Evolutionary conservation across 2,113 vertebrate genomes (phyloP).

Genomic region (Pontoporia blainvillei): DNA sequence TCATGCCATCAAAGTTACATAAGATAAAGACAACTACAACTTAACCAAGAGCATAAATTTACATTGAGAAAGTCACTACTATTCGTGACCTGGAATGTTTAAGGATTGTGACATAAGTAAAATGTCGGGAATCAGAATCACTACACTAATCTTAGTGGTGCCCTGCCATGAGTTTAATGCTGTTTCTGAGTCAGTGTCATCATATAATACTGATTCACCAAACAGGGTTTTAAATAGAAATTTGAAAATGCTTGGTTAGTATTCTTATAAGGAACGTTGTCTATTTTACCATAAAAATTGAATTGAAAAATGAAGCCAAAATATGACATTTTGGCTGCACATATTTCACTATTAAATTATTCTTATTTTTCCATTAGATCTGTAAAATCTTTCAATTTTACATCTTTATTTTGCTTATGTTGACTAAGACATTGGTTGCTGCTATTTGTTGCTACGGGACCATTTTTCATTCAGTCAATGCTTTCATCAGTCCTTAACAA

Average conservation of each 20-base stretch:
- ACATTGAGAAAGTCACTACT: not conserved
- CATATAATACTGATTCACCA: not conserved
- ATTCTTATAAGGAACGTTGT: not conserved
- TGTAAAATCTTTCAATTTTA: not conserved
- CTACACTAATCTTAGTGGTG: accelerated
- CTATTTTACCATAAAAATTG: not conserved
- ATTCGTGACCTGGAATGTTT: accelerated
- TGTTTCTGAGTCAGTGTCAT: not conserved
- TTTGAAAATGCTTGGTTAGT: not conserved
- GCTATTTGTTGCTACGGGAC: not conserved
- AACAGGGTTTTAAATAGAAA: not conserved
- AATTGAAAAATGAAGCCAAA: not conserved
- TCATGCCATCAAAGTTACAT: not conserved
- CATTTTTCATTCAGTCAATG: not conserved
- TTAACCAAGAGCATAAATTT: not conserved
- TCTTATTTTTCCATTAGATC: not conserved
- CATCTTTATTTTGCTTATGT: not conserved
- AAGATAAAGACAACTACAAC: not conserved
- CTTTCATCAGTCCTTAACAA: slow-evolving; percentile 5
- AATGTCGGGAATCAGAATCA: accelerated
- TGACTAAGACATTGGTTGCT: not conserved
- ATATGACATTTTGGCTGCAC: accelerated
- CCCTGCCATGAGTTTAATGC: accelerated
- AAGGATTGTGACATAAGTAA: accelerated
- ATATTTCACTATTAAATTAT: not conserved